These are phyloP conservation scores for Aplodontia rufa DNA, from an alignment of 2,113 vertebrate species.

Conservation along the genomic window DNA sequence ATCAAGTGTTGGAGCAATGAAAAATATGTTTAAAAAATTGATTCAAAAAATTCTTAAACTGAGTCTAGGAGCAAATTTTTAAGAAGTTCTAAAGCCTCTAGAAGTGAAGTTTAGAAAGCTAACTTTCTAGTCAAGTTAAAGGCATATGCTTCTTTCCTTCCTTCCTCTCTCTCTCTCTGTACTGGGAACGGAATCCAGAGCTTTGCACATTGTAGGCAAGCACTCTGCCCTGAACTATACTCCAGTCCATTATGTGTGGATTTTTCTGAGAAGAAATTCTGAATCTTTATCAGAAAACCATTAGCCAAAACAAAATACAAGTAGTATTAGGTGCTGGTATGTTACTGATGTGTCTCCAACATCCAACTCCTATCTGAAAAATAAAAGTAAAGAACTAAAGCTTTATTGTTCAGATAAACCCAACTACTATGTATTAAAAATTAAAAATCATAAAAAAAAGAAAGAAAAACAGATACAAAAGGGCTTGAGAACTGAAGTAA, in stretches of 20 bases:
- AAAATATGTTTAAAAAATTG: too few species aligned
- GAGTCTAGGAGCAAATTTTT: not conserved
- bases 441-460: too few species aligned
- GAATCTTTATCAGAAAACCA: slow-evolving; percentile 27
- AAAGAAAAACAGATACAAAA: too few species aligned
- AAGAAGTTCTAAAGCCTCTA: not conserved
- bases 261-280: slow-evolving; percentile 28
- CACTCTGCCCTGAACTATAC: too few species aligned
- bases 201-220: too few species aligned
- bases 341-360: not conserved
- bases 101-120: not conserved
- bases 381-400: not conserved
- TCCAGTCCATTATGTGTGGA: not conserved
- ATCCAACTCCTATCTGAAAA: not conserved
- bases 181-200: too few species aligned
- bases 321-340: not conserved
- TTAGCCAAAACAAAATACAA: not conserved
- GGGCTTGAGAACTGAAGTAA: too few species aligned
- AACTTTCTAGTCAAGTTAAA: not conserved
- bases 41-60: not conserved
- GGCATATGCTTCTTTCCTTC: too few species aligned
- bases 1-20: too few species aligned
- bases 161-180: too few species aligned
- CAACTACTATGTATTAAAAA: too few species aligned
- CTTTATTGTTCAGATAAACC: too few species aligned